Evolutionary conservation across 2,888 invertebrate species (phyloP).

Genomic region (Laothoe populi): DNA sequence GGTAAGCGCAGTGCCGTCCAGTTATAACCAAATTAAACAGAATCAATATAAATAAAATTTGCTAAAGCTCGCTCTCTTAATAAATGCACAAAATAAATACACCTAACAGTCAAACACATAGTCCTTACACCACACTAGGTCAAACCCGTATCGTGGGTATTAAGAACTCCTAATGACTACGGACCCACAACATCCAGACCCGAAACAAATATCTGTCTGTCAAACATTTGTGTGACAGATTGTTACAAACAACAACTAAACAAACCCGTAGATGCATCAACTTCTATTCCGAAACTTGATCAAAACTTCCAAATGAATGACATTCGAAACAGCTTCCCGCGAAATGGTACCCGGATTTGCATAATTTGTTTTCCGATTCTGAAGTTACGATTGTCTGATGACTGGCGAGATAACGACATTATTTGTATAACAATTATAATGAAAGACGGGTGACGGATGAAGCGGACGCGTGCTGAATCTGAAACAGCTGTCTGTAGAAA

Average conservation of each 20-base stretch:
- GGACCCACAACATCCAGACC: too few species aligned
- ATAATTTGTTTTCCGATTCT: slow-evolving; percentile 39
- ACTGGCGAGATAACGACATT: slow-evolving; percentile 24
- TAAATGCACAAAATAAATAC: too few species aligned
- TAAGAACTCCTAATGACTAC: too few species aligned
- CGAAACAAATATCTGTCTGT: too few species aligned
- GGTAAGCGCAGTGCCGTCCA: too few species aligned
- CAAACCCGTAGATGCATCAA: slow-evolving; percentile 38
- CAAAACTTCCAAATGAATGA: slow-evolving; percentile 43
- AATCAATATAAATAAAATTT: too few species aligned
- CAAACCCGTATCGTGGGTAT: too few species aligned
- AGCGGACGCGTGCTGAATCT: neutral
- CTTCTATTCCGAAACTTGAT: slow-evolving; percentile 48
- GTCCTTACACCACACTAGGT: too few species aligned
- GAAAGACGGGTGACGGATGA: slow-evolving; percentile 7
- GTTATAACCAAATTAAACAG: too few species aligned
- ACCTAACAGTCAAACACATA: too few species aligned
- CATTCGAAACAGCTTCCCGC: slow-evolving; percentile 46
- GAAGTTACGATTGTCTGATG: slow-evolving; percentile 27
- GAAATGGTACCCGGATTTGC: slow-evolving; percentile 37
- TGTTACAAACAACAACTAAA: neutral
- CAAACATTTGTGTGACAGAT: neutral
- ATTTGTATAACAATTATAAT: slow-evolving; percentile 18
- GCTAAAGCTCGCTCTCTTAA: too few species aligned
- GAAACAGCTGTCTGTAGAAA: neutral